Evolutionary conservation across 1,140 invertebrate genomes (phyloP), one percentile per base, ranked within the genome.

Genomic region (Rhyzopertha dominica): DNA sequence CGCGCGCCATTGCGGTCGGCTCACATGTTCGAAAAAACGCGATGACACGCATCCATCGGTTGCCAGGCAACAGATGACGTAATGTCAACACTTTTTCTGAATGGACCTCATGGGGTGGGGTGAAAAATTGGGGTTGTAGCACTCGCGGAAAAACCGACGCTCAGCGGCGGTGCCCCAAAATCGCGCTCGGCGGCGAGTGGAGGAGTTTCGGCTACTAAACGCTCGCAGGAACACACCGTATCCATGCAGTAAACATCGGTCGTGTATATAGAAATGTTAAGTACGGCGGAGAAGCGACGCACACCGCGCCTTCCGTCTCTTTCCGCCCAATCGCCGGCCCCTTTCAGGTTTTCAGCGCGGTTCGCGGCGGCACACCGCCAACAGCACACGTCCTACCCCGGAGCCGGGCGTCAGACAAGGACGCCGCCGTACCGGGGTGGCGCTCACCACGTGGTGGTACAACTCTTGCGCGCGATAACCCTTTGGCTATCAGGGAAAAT

Each of bases 51-150:
- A 40, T 41, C 29, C 49, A 47, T 26, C 48, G 68, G 72, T 75
- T 74, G 74, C 74, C 72, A 54, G 70, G 72, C 71, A 65, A 74
- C 69, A 70, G 66, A 71, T 71, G 70, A 74, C 69, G 65, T 66
- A 64, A 66, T 74, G 71, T 75, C 74, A 74, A 75, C 73, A 75
- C 54, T 77, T 77, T 74, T 77, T 70, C 67, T 75, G 74, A 76
- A 77, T 76, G 74, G 73, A 76, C 75, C 71, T 66, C 75, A 18
- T 36, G 29, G 44, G 48, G 51, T 47, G 51, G 47, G 51, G 54
- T 47, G 41, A 48, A 51, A 54, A 54, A 54, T 48, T 48, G 22
- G 28, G 41, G 29, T 40, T 40, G 29, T 40, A 4, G 22, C 25
- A 40, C 19, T 40, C n/a, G n/a, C n/a, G n/a, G n/a, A n/a, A n/a